These are phyloP conservation scores for Syndactyla subalaris DNA, from an alignment of 2,797 vertebrate species.

Conservation along the genomic window DNA sequence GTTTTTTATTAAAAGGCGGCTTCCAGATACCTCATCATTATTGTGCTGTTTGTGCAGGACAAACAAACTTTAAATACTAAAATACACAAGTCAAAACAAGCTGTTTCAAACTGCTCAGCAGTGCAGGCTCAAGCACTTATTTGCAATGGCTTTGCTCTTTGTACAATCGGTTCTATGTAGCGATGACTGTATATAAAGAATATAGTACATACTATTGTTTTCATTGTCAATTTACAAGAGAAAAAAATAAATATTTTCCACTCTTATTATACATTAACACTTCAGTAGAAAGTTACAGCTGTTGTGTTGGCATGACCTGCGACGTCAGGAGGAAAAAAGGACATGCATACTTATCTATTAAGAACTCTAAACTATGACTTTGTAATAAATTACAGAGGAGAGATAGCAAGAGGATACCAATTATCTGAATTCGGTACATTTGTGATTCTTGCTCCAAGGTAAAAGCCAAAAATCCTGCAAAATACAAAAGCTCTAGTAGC, in stretches of 20 bases:
- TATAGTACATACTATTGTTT: constrained; percentile 64
- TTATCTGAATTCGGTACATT: constrained; percentile 4
- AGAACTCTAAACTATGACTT: constrained; percentile 39
- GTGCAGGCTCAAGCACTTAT: constrained; percentile 45
- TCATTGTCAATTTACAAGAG: constrained; percentile 68
- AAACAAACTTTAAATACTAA: constrained; percentile 27
- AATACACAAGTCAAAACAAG: constrained; percentile 38
- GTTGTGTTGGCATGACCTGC: constrained; percentile 48
- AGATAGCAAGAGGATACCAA: constrained; percentile 14
- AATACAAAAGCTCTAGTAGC: constrained; percentile 41
- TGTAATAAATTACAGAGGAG: constrained; percentile 61
- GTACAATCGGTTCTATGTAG: constrained; percentile 50
- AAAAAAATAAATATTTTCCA: constrained; percentile 70
- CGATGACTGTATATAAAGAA: constrained; percentile 61
- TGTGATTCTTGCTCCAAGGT: not conserved
- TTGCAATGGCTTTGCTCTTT: constrained; percentile 60
- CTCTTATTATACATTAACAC: constrained; percentile 67
- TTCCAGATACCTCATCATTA: constrained; percentile 17
- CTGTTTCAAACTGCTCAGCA: constrained; percentile 37
- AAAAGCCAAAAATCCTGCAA: not conserved
- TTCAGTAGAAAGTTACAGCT: constrained; percentile 66
- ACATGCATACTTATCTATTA: constrained; percentile 63
- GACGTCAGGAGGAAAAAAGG: constrained; percentile 36
- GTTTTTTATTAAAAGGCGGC: constrained; percentile 48
- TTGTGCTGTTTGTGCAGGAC: constrained; percentile 37